Evolutionary conservation across 2,797 vertebrate species (phyloP), one percentile per base, ranked within the genome.

Genomic region (Yasuhikotakia modesta): DNA sequence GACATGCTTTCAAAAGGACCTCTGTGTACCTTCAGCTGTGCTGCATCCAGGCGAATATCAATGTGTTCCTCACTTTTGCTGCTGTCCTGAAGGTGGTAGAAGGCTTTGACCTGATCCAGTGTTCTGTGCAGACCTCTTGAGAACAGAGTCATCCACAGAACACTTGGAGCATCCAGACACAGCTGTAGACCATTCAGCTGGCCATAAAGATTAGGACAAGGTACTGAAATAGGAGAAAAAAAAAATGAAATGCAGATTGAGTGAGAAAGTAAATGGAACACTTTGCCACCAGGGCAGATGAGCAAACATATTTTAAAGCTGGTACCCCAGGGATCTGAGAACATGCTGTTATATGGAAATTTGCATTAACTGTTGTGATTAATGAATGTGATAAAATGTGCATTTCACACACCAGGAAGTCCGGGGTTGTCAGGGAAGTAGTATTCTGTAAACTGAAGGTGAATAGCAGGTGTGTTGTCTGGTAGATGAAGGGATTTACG

Each of bases 401-500:
- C 27, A 60, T 27, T 8, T 27, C 48, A 60, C 27, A 35, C 32
- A 78, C 97, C 97, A 90, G 94, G 90, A 86, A 96, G 91, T 79
- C 89, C 90, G 43, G 94, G 90, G 86, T 94, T 95, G 88, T 98
- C 95, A 12, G 96, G 95, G 80, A 96, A 95, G 91, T 98, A 99
- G 89, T 98, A 99, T 67, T 99, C 98, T 0, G 95, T 98, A 86
- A 99, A 99, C 82, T 99, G 96, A 77, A 99, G 89, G 72, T 99
- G 95, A 87, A 99, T 92, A 78, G 95, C 96, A 80, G 97, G 95
- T 8, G 94, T 86, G 69, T 92, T 92, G 58, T 95, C 88, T 0
- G 96, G 93, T 67, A 97, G 88, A 76, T 79, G 91, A 77, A 94
- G 88, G 73, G 89, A 88, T 87, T 95, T 96, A 63, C 95, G 95